Percentiles rank a stretch among this genome's conserved stretches.
Conservation (phyloP, 2,797 vertebrate genomes). For the Oceanodroma leucorhoa region DNA sequence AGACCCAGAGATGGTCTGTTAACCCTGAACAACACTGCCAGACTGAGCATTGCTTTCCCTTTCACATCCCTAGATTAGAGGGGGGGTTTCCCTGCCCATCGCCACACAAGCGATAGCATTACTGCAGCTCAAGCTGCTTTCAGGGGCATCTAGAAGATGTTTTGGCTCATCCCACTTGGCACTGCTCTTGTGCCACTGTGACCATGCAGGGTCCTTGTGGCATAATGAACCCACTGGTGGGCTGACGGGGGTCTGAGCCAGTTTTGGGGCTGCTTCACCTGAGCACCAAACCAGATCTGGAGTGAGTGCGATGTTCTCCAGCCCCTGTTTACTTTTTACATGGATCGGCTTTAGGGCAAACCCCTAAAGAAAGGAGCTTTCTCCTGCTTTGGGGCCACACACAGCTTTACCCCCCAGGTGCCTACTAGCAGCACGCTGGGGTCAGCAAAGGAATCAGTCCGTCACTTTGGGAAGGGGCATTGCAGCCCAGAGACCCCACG, state of each 20-base stretch:
- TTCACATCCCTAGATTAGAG: background rate
- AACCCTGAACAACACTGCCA: background rate
- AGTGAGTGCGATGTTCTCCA: background rate
- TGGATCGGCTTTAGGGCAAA: background rate
- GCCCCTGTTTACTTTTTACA: background rate
- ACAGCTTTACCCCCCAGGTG: background rate
- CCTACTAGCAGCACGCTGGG: rapidly evolving
- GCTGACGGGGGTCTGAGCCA: rapidly evolving
- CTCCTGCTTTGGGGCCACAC: background rate
- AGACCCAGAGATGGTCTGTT: background rate
- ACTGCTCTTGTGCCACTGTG: background rate
- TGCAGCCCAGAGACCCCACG: background rate
- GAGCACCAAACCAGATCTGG: background rate
- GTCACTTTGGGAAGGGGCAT: background rate
- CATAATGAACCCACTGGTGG: background rate
- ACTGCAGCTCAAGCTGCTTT: background rate
- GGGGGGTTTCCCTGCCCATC: rapidly evolving
- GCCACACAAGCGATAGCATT: rapidly evolving
- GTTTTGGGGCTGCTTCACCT: background rate
- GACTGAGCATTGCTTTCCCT: background rate
- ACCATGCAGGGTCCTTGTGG: background rate
- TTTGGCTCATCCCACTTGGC: background rate
- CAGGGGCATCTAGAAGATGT: background rate
- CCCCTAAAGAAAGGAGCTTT: background rate
- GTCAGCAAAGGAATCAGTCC: background rate